Conservation (phyloP, 2,113 vertebrate genomes). For the Pseudorhombus dupliciocellatus region DNA sequence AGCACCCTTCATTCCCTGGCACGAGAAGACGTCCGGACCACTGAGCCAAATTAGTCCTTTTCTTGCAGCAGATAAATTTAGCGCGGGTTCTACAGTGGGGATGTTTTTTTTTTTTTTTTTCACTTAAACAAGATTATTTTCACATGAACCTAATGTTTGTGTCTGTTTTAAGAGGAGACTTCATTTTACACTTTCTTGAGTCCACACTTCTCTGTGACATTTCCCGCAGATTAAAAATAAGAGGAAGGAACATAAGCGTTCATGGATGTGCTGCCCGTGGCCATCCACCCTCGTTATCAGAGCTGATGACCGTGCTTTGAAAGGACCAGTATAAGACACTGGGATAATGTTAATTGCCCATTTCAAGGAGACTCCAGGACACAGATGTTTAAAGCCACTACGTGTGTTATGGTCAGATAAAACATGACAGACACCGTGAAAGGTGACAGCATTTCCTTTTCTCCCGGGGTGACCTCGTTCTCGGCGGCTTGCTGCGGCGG, state of each 20-base stretch:
- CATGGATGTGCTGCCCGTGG: not conserved
- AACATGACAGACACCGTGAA: slow-evolving; percentile 14
- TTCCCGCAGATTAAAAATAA: no score
- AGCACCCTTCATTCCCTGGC: slow-evolving; percentile 10
- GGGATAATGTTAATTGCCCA: no score
- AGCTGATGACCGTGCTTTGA: not conserved
- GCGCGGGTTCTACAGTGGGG: not conserved
- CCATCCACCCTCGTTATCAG: not conserved
- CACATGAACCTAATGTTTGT: not conserved
- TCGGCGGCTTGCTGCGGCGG: slow-evolving; percentile 44
- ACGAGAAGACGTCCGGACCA: slow-evolving; percentile 16
- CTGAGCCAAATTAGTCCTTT: slow-evolving; percentile 25
- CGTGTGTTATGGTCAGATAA: not conserved
- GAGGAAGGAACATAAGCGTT: no score
- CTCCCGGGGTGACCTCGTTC: slow-evolving; percentile 60
- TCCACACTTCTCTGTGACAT: no score
- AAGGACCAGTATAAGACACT: no score
- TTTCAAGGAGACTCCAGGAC: not conserved
- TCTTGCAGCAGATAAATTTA: slow-evolving; percentile 19
- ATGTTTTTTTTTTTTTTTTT: not conserved
- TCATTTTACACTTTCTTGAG: no score
- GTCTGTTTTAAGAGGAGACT: no score
- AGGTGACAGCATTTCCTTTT: slow-evolving; percentile 63
- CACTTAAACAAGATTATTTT: not conserved
- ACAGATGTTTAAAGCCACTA: slow-evolving; percentile 9